Base-by-base conservation (phyloP, 2,888 invertebrate genomes). In the Cerastis rubricosa region DNA sequence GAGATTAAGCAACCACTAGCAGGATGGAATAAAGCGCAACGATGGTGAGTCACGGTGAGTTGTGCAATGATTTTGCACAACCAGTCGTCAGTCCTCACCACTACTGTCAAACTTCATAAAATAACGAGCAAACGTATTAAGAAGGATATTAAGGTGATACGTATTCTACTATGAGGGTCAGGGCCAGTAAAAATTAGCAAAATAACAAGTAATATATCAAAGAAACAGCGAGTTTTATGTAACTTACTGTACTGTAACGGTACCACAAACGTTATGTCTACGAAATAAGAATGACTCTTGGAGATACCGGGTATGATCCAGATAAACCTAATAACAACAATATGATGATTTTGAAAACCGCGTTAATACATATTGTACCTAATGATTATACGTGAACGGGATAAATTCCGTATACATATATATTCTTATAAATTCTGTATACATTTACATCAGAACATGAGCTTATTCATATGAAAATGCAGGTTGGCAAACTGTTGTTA, bases 1-100 rank as follows among this genome's bases (percentile, higher is more conserved):
- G 83, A 91, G 89, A 92, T 94, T 92, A 91, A 92, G 94, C 92
- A 94, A 95, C 88, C 85, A 84, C 87, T 87, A 87, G 88, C 91
- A 91, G 91, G 92, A 92, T 92, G 91, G 91, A 93, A 92, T 93
- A 93, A 93, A 92, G 92, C 92, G 90, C 92, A 91, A 90, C 89
- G 88, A 82, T 90, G 90, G 94, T 95, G 96, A 96, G 92, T 95
- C 95, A 96, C 91, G 87, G 88, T 85, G 81, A 73, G 86, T 96
- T 95, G 94, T 94, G 95, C 93, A 96, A 96, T 88, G 85, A 85
- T 78, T 94, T 94, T 94, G 93, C 95, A 94, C 94, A 95, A 95
- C 93, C 92, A 91, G 91, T 90, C 89, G 86, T 88, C 90, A 85
- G 91, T 90, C 90, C 91, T 92, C 89, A 86, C 82, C 79, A 89